phyloP scores from a whole-genome alignment of 1,140 invertebrate genomes.

The Sweltsa coloradensis region DNA sequence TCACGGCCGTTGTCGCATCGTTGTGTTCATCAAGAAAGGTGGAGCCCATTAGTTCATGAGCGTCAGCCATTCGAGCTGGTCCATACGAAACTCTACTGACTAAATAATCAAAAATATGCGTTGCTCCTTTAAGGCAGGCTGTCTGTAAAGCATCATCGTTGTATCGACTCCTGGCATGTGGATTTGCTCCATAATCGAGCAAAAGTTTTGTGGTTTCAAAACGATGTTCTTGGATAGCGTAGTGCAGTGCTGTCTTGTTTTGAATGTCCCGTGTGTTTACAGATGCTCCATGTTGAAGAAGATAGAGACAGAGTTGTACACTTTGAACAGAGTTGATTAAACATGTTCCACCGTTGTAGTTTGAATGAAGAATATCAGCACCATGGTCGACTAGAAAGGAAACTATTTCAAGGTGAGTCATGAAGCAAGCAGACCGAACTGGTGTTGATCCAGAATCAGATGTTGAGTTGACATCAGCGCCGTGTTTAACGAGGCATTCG shows the following conservation, averaged over 20 bases:
- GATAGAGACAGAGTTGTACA: slow-evolving; percentile 63
- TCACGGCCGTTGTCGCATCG: slow-evolving; percentile 47
- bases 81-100: slow-evolving; percentile 47
- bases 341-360: slow-evolving; percentile 87
- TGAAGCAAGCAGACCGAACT: slow-evolving; percentile 82
- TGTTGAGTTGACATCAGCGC: slow-evolving; percentile 71
- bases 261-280: slow-evolving; percentile 84
- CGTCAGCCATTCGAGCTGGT: slow-evolving; percentile 59
- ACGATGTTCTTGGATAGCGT: slow-evolving; percentile 62
- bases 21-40: slow-evolving; percentile 76
- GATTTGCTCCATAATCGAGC: slow-evolving; percentile 66
- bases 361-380: slow-evolving; percentile 74
- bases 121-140: slow-evolving; percentile 79
- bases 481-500: slow-evolving; percentile 61
- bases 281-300: slow-evolving; percentile 62
- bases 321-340: slow-evolving; percentile 89
- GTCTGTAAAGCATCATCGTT: slow-evolving; percentile 85
- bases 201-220: slow-evolving; percentile 75
- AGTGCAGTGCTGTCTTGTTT: slow-evolving; percentile 84
- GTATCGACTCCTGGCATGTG: slow-evolving; percentile 59
- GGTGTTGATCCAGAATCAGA: slow-evolving; percentile 82
- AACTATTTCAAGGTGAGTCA: slow-evolving; percentile 77
- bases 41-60: slow-evolving; percentile 70
- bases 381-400: slow-evolving; percentile 68
- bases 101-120: slow-evolving; percentile 65